A percentile compares a stretch with the other conserved stretches of the same genome.
Evolutionary conservation across 2,797 vertebrate species (phyloP).

Genomic region (Enteromius anoplus): DNA sequence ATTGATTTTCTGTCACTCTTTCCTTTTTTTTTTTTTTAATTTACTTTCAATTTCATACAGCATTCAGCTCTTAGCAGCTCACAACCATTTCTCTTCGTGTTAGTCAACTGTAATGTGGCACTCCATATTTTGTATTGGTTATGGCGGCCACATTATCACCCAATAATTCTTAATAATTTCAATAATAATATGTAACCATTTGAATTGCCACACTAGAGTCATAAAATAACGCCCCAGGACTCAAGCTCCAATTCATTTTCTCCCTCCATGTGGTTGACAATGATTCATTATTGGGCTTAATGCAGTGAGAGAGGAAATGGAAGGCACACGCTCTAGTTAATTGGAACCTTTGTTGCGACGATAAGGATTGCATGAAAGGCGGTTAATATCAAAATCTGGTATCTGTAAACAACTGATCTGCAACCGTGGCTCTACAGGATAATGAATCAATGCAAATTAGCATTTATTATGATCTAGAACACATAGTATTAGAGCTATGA

Average conservation of each 20-base stretch:
- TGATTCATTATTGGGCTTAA: slow-evolving; percentile 60
- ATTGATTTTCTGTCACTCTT: slow-evolving; percentile 39
- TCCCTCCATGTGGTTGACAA: slow-evolving; percentile 56
- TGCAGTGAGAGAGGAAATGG: slow-evolving; percentile 42
- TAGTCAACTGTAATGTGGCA: slow-evolving; percentile 54
- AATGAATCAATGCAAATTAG: slow-evolving; percentile 34
- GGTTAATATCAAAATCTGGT: slow-evolving; percentile 48
- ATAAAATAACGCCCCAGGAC: slow-evolving; percentile 55
- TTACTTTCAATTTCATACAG: slow-evolving; percentile 30
- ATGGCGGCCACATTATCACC: slow-evolving; percentile 56
- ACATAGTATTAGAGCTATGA: neutral
- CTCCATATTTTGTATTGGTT: slow-evolving; percentile 50
- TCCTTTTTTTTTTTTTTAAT: neutral
- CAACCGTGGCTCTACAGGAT: slow-evolving; percentile 20
- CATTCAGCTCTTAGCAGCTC: slow-evolving; percentile 18
- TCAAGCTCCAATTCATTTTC: slow-evolving; percentile 60
- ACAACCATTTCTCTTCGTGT: slow-evolving; percentile 39
- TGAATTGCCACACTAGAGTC: slow-evolving; percentile 60
- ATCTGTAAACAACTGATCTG: slow-evolving; percentile 33
- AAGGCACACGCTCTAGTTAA: slow-evolving; percentile 51
- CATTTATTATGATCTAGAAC: slow-evolving; percentile 30
- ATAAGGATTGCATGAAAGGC: slow-evolving; percentile 37
- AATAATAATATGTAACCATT: slow-evolving; percentile 60
- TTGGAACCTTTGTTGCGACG: slow-evolving; percentile 51
- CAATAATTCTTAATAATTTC: slow-evolving; percentile 63